These are phyloP conservation scores for Lycaena phlaeas DNA, from an alignment of 2,888 invertebrate genomes.

Conservation along the genomic window DNA sequence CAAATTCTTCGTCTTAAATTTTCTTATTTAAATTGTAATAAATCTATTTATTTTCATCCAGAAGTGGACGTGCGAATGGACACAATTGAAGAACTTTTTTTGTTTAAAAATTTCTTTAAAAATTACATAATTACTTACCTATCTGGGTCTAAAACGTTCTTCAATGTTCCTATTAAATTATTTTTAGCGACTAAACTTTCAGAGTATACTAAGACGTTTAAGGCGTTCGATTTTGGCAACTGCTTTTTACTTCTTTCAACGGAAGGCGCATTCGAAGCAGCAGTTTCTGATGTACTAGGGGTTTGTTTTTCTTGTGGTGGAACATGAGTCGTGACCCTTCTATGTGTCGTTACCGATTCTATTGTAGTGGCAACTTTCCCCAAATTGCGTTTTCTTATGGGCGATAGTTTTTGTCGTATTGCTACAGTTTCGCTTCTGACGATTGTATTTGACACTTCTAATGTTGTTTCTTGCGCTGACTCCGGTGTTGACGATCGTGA, in stretches of 20 bases:
- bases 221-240: slow-evolving; percentile 70
- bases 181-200: slow-evolving; percentile 83
- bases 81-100: no score
- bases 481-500: background rate
- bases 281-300: background rate
- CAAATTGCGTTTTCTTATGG: background rate
- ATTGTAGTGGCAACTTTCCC: background rate
- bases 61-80: no score
- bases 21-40: no score
- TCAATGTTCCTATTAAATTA: slow-evolving; percentile 80
- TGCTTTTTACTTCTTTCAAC: background rate
- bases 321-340: slow-evolving; percentile 1
- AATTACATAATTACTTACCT: no score
- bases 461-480: background rate
- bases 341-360: slow-evolving; percentile 2
- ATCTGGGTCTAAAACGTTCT: slow-evolving; percentile 78
- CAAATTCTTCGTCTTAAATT: no score
- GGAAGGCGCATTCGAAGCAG: background rate
- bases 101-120: no score
- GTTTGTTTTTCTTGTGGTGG: background rate
- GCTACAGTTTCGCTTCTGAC: background rate
- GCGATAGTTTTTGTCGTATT: slow-evolving; percentile 1
- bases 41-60: no score
- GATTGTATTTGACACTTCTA: no score
- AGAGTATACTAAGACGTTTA: slow-evolving; percentile 86